Conservation (phyloP, 2,113 vertebrate genomes). For the Struthidea cinerea region DNA sequence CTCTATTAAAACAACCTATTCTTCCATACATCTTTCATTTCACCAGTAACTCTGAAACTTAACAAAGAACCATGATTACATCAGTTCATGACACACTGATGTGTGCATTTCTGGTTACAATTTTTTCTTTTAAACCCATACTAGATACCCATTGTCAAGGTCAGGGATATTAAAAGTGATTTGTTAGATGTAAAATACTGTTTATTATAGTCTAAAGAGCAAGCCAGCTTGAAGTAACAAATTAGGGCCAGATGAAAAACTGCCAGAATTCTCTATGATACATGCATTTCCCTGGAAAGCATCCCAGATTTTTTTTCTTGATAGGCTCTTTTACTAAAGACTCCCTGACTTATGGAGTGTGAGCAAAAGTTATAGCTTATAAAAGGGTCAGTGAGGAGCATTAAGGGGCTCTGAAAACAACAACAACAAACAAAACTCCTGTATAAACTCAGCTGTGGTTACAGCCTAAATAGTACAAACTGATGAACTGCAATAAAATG, state of each 20-base stretch:
- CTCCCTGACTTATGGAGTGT: constrained; percentile 60
- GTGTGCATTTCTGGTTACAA: background rate
- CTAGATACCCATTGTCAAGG: constrained; percentile 53
- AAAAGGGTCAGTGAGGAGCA: constrained; percentile 43
- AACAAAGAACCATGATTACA: background rate
- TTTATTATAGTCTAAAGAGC: constrained; percentile 29
- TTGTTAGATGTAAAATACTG: constrained; percentile 48
- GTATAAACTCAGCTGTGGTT: constrained; percentile 5
- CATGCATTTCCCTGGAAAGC: constrained; percentile 53
- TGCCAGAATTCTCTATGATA: constrained; percentile 41
- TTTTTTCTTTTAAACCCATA: constrained; percentile 1
- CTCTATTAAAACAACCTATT: background rate
- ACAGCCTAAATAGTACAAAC: background rate
- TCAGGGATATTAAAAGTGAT: constrained; percentile 25
- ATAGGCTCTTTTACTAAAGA: constrained; percentile 52
- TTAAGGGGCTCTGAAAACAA: constrained; percentile 39
- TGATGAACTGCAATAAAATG: constrained; percentile 32
- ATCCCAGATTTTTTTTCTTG: constrained; percentile 54
- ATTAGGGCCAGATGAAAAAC: constrained; percentile 32
- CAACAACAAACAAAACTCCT: constrained; percentile 30
- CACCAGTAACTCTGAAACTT: background rate
- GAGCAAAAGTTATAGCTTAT: constrained; percentile 52
- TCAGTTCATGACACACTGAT: constrained; percentile 7
- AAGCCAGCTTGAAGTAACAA: constrained; percentile 64
- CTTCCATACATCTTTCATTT: background rate